Base-by-base conservation (phyloP, 2,113 vertebrate genomes). In the Clupea harengus region DNA sequence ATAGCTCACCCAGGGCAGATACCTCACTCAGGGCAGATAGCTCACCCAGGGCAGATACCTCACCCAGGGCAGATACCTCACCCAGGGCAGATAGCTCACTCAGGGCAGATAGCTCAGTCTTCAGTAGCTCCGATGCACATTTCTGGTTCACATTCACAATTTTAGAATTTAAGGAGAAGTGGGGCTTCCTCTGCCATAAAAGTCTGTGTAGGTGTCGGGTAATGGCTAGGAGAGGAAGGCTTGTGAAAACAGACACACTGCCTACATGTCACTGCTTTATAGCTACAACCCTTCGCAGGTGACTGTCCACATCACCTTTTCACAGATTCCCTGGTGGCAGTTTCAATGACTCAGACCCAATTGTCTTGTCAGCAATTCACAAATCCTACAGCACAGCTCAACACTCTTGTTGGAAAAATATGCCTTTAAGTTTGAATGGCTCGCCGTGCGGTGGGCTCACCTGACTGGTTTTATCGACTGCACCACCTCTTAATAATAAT, bases 321-420 rank as follows among this genome's bases (percentile, higher is more conserved):
- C 1, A 67, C 64, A 67, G 8, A 28, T 28, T 67, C 64, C 64
- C 64, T 67, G 64, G 22, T 28, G 64, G n/a, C 25, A 28, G n/a
- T 67, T 67, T 25, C n/a, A 67, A 67, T 67, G 64, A 67, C 25
- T 67, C 64, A 67, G 11, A 67, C 64, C 57, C n/a, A 64, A 9
- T 28, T 18, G 20, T 67, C 64, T 67, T 28, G 64, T 67, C 64
- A 67, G 64, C 64, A 67, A 67, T 67, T 67, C 64, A 67, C 64
- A 67, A 67, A 67, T 67, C 25, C 64, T 11, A 25, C 22, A 67
- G 64, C n/a, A 67, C 6, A 28, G n/a, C 8, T 67, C 64, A 28
- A 67, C 8, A 67, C 8, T 8, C 64, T 10, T 67, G 64, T 25
- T 28, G n/a, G 64, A 11, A 28, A 67, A 67, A 67, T 67, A 28